phyloP scores from a whole-genome alignment of 1,140 invertebrate genomes.

The Drosophila melanogaster region Release_6_plus_ISO1_MT NT_037436.4:22679001-22679500 shows the following conservation, averaged over 20 bases:
- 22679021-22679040: slow-evolving; percentile 63
- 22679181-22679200: not conserved
- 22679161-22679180: not conserved
- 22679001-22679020: slow-evolving; percentile 28
- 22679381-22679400: not conserved
- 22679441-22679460: slow-evolving; percentile 87
- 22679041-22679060: slow-evolving; percentile 87
- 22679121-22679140: slow-evolving; percentile 87
- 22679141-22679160: slow-evolving; percentile 59
- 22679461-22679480: slow-evolving; percentile 89
- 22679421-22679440: slow-evolving; percentile 87
- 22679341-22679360: slow-evolving; percentile 87
- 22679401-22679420: slow-evolving; percentile 84
- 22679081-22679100: slow-evolving; percentile 88
- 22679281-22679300: slow-evolving; percentile 89
- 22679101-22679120: slow-evolving; percentile 87
- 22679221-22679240: slow-evolving; percentile 87
- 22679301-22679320: slow-evolving; percentile 88
- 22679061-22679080: slow-evolving; percentile 87
- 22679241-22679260: slow-evolving; percentile 87
- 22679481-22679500: slow-evolving; percentile 88
- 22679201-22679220: slow-evolving; percentile 83
- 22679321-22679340: slow-evolving; percentile 87
- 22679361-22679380: too few species aligned
- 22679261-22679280: slow-evolving; percentile 88